phyloP scores from a whole-genome alignment of 2,888 invertebrate species.

The Rhagonycha fulva region DNA sequence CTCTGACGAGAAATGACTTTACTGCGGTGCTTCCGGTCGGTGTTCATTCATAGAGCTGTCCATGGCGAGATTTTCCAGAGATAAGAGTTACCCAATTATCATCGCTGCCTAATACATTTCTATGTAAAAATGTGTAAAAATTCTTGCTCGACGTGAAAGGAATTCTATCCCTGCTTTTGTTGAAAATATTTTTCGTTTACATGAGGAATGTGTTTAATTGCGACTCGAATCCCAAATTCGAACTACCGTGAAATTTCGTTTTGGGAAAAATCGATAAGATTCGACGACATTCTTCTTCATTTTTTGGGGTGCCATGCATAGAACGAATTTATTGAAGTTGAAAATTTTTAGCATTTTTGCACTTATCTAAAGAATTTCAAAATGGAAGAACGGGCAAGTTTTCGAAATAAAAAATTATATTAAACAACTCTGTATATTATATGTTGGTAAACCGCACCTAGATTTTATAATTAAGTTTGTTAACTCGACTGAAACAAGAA shows the following conservation, averaged over 20 bases:
- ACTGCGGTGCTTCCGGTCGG: slow-evolving; percentile 45
- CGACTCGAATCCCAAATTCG: slow-evolving; percentile 3
- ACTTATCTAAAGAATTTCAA: background rate
- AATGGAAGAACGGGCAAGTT: background rate
- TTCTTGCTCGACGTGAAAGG: slow-evolving; percentile 28
- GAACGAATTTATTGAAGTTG: background rate
- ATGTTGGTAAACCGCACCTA: background rate
- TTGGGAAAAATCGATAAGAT: background rate
- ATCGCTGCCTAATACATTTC: slow-evolving; percentile 28
- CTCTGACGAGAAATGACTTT: slow-evolving; percentile 43
- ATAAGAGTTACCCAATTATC: slow-evolving; percentile 28
- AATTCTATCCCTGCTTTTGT: slow-evolving; percentile 18
- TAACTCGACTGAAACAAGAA: slow-evolving; percentile 2
- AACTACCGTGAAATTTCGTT: slow-evolving; percentile 8
- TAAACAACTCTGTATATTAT: background rate
- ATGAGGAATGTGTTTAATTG: slow-evolving; percentile 27
- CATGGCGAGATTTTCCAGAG: slow-evolving; percentile 30
- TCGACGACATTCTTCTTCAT: background rate
- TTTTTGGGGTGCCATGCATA: background rate
- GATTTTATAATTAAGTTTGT: slow-evolving; percentile 1
- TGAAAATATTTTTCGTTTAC: background rate
- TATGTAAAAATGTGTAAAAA: slow-evolving; percentile 31
- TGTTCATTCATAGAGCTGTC: slow-evolving; percentile 32
- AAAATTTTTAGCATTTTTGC: background rate
- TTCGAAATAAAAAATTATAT: background rate